Percentiles rank a stretch among this genome's conserved stretches.
Conservation (phyloP, 2,113 vertebrate species). For the Macheiramphus alcinus region DNA sequence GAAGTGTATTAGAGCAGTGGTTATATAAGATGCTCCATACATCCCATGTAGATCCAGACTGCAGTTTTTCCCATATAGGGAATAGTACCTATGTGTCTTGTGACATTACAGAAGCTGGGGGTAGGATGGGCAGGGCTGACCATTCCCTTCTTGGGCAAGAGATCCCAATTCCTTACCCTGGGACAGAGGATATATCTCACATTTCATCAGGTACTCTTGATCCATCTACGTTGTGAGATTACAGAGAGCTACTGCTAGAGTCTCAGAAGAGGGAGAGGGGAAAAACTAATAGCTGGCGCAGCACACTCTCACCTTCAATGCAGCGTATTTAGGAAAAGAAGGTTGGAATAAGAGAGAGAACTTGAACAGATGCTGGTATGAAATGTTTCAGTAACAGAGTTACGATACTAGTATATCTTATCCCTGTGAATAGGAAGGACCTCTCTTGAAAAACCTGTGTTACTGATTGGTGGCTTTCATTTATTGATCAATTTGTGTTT, state of each 20-base stretch:
- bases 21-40: background rate
- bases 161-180: background rate
- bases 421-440: background rate
- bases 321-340: background rate
- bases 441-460: background rate
- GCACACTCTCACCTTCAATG: background rate
- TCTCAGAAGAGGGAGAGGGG: background rate
- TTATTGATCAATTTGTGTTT: background rate
- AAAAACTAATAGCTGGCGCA: background rate
- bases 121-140: background rate
- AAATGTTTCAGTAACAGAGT: background rate
- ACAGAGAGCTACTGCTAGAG: background rate
- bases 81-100: background rate
- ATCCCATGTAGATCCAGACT: background rate
- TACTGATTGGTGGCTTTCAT: background rate
- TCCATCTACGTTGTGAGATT: background rate
- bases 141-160: background rate
- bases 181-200: no score
- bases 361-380: background rate
- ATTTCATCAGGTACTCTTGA: background rate
- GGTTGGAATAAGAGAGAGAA: background rate
- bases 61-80: background rate
- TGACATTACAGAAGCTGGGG: background rate
- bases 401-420: background rate
- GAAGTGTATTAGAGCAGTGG: background rate